A percentile compares a stretch with the other conserved stretches of the same genome.
Conservation (phyloP, 2,113 vertebrate species). For the Xerus inauris region DNA sequence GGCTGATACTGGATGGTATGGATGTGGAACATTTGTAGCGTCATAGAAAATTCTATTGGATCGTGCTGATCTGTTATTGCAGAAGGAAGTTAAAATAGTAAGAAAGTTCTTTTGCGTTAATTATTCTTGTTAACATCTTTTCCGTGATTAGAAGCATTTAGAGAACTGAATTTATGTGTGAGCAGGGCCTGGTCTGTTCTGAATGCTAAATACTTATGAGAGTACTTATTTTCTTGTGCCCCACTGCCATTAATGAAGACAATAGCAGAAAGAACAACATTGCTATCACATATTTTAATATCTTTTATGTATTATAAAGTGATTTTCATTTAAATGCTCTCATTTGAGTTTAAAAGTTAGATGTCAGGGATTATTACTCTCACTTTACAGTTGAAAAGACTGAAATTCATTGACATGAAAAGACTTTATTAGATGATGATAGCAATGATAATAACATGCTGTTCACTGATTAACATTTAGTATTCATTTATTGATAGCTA, state of each 20-base stretch:
- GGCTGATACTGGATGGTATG: not conserved
- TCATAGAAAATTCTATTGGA: not conserved
- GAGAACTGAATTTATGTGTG: not conserved
- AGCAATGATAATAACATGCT: not conserved
- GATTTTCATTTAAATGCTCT: conserved; percentile 1
- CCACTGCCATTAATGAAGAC: not conserved
- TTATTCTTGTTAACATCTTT: not conserved
- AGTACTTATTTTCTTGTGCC: not conserved
- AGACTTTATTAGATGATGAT: not conserved
- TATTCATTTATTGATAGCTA: not conserved
- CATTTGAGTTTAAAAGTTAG: conserved; percentile 10
- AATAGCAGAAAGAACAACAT: not conserved
- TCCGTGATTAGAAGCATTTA: not conserved
- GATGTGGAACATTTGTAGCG: not conserved
- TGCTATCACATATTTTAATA: not conserved
- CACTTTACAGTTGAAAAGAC: conserved; percentile 19
- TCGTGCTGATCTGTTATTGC: not conserved
- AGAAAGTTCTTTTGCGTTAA: not conserved
- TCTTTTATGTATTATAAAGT: not conserved
- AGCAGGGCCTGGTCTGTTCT: not conserved
- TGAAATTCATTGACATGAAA: conserved; percentile 8
- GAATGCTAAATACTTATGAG: not conserved
- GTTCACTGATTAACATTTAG: not conserved
- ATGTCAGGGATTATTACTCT: not conserved
- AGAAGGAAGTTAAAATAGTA: not conserved